phyloP scores from a whole-genome alignment of 2,113 vertebrate species.

The Pangasianodon hypophthalmus region DNA sequence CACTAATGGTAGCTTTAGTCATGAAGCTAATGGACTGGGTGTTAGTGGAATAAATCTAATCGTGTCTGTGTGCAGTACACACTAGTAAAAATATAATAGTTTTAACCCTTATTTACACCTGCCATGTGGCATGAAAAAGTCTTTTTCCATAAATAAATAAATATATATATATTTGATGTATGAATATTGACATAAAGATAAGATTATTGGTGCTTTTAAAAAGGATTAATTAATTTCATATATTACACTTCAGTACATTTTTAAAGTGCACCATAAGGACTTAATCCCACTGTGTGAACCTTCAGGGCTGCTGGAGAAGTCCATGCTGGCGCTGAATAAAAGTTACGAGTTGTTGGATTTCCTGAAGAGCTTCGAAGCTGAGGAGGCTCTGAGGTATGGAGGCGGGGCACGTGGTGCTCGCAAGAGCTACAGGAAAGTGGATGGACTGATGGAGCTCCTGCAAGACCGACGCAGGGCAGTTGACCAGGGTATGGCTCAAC shows the following conservation, averaged over 20 bases:
- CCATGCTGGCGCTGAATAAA: conserved; percentile 83
- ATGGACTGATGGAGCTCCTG: conserved; percentile 83
- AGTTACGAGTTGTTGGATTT: conserved; percentile 81
- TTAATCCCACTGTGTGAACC: neutral
- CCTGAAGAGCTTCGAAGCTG: conserved; percentile 80
- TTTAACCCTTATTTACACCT: neutral
- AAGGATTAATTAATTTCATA: neutral
- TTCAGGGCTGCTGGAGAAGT: conserved; percentile 85
- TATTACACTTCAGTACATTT: neutral
- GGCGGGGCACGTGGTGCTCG: conserved; percentile 72
- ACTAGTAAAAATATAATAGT: neutral
- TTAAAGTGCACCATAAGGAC: neutral
- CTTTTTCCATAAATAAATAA: neutral
- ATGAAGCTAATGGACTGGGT: neutral
- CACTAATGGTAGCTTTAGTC: neutral
- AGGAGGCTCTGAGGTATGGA: conserved; percentile 73
- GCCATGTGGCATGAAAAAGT: neutral
- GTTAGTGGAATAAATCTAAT: neutral
- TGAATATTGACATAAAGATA: neutral
- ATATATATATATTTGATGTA: neutral
- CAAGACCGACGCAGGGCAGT: conserved; percentile 84
- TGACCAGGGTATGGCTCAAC: conserved; percentile 75
- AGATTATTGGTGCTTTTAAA: neutral
- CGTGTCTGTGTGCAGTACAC: neutral
- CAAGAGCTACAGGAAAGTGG: conserved; percentile 79